Evolutionary conservation across 2,113 vertebrate genomes (phyloP), one percentile per base, ranked within the genome.

Genomic region (Mugil cephalus): DNA sequence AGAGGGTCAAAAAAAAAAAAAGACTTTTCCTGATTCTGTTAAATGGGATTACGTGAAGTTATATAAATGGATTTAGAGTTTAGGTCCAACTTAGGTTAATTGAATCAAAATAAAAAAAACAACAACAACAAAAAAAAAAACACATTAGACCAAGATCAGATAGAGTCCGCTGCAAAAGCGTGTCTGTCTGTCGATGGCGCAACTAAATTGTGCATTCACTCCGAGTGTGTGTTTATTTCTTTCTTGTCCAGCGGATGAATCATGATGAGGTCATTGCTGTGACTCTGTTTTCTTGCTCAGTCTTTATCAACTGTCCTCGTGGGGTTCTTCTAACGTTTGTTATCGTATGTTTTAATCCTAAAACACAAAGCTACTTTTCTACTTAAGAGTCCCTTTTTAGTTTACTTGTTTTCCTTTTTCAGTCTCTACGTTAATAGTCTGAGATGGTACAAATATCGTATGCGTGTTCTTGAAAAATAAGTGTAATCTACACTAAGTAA

Each of bases 141-240:
- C 12, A 21, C 4, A 6, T n/a, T n/a, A 34, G 38, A 50, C 34
- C 46, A 21, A 21, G 8, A 39, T 47, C 14, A 19, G 35, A 38
- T 18, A 48, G 12, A 38, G 5, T 19, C n/a, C 36, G 6, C 5
- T 10, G 14, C 11, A 45, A 1, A 8, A 1, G 0, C 2, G 34
- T 46, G 45, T 18, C 14, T 62, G 30, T 35, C n/a, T n/a, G n/a
- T n/a, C n/a, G n/a, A n/a, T n/a, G n/a, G 24, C 24, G 5, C 24
- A 30, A 30, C 24, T n/a, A 30, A 30, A 30, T 5, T 30, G 24
- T 30, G 24, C 24, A 17, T 63, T n/a, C 19, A 14, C 30, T 19
- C n/a, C 19, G 40, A 34, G 30, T 50, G 11, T 38, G 36, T 64
- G 52, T 35, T 18, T 77, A 48, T 54, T 35, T 72, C 35, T 64